phyloP scores from a whole-genome alignment of 2,797 vertebrate genomes.

The Karalla daura region DNA sequence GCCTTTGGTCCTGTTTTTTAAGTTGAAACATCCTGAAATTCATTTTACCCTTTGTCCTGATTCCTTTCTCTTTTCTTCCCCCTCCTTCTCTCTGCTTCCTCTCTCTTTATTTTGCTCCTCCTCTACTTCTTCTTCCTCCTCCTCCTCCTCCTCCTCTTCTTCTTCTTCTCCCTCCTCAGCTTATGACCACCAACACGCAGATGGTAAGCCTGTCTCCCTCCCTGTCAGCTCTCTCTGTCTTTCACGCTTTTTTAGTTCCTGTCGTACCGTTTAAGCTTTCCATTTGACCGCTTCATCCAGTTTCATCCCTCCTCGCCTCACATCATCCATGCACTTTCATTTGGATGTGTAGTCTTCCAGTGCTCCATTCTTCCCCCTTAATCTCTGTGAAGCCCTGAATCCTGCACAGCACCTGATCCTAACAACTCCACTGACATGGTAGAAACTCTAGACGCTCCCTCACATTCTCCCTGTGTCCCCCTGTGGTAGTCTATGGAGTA shows the following conservation, averaged over 20 bases:
- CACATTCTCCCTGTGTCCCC: constrained; percentile 64
- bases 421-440: constrained; percentile 66
- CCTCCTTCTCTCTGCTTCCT: constrained; percentile 75
- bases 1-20: constrained; percentile 80
- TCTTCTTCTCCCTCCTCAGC: constrained; percentile 85
- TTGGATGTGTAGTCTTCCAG: constrained; percentile 67
- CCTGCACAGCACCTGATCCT: constrained; percentile 61
- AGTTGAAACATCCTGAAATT: constrained; percentile 82
- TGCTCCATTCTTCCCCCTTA: constrained; percentile 62
- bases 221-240: constrained; percentile 86
- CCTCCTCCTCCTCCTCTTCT: constrained; percentile 57
- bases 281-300: constrained; percentile 65
- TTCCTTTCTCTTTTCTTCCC: constrained; percentile 78
- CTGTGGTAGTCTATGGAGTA: constrained; percentile 55
- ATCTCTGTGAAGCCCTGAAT: constrained; percentile 69
- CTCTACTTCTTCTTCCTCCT: constrained; percentile 33
- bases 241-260: constrained; percentile 71
- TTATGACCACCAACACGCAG: constrained; percentile 95
- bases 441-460: constrained; percentile 68
- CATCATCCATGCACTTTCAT: constrained; percentile 68
- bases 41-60: constrained; percentile 83
- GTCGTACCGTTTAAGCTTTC: constrained; percentile 75
- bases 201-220: constrained; percentile 91
- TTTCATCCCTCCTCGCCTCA: constrained; percentile 61
- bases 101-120: constrained; percentile 86